These are phyloP conservation scores for Drosophila ohnishii DNA, from an alignment of 1,140 invertebrate genomes.

Conservation along the genomic window DNA sequence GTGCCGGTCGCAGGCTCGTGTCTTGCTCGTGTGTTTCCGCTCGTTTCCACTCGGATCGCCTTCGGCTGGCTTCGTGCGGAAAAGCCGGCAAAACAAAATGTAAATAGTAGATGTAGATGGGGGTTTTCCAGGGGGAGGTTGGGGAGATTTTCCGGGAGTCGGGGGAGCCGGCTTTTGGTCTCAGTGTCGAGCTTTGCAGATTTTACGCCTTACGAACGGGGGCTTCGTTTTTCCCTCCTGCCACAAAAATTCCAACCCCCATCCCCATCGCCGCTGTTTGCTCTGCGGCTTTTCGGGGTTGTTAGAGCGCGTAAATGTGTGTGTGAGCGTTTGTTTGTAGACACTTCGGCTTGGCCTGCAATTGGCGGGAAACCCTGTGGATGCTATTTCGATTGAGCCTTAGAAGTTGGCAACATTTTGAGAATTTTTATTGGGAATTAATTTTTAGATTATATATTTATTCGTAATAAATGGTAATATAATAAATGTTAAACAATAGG, in stretches of 20 bases:
- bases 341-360: slow-evolving; percentile 75
- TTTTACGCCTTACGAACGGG: slow-evolving; percentile 58
- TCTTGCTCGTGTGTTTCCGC: slow-evolving; percentile 4
- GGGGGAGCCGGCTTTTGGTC: slow-evolving; percentile 65
- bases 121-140: too few relatives aligned
- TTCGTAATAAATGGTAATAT: neutral
- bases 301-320: slow-evolving; percentile 51
- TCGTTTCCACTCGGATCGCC: slow-evolving; percentile 10
- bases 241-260: slow-evolving; percentile 14
- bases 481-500: neutral
- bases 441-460: neutral
- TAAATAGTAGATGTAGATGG: slow-evolving; percentile 49
- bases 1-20: slow-evolving; percentile 31
- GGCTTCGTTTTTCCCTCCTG: slow-evolving; percentile 16
- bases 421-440: neutral
- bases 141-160: neutral
- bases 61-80: slow-evolving; percentile 42
- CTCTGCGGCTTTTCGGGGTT: slow-evolving; percentile 76
- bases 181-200: slow-evolving; percentile 69
- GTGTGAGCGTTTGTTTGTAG: slow-evolving; percentile 60
- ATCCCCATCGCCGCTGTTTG: slow-evolving; percentile 54
- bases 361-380: slow-evolving; percentile 81
- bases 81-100: slow-evolving; percentile 80
- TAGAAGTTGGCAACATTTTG: slow-evolving; percentile 44
- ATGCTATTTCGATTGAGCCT: slow-evolving; percentile 53